phyloP scores from a whole-genome alignment of 2,888 invertebrate species.

The Cantharis lateralis region DNA sequence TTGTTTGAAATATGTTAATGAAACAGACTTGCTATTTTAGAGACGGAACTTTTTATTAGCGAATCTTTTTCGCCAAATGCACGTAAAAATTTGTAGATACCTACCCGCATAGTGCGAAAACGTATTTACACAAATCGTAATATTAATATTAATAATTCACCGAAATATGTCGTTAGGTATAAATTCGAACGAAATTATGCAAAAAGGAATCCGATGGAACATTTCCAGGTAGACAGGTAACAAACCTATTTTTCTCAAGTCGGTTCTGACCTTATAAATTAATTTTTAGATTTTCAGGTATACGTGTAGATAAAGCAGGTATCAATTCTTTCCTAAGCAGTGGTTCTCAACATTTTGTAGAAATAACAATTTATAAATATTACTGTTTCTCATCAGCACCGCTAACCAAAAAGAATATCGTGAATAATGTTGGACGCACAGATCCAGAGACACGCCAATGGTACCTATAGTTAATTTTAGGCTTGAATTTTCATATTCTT shows the following conservation, averaged over 20 bases:
- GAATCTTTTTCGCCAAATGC: neutral
- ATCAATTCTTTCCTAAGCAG: neutral
- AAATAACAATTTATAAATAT: neutral
- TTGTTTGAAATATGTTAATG: constrained; percentile 3
- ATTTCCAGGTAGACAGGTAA: neutral
- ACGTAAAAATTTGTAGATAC: neutral
- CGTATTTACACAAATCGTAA: neutral
- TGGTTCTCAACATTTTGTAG: neutral
- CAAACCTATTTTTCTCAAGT: neutral
- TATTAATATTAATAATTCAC: neutral
- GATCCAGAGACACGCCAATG: neutral
- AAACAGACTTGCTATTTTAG: constrained; percentile 2
- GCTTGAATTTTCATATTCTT: neutral
- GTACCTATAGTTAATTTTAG: neutral
- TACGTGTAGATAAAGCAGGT: neutral
- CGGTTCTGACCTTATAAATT: neutral
- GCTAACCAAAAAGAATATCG: too few species aligned
- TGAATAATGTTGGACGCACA: neutral
- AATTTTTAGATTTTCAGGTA: neutral
- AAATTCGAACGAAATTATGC: neutral
- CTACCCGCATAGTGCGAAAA: neutral
- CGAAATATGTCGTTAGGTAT: neutral
- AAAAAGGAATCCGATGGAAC: neutral
- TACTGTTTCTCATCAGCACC: neutral
- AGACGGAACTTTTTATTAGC: neutral